These are phyloP conservation scores for Notolepis coatsorum DNA, from an alignment of 2,797 vertebrate species.

Conservation along the genomic window DNA sequence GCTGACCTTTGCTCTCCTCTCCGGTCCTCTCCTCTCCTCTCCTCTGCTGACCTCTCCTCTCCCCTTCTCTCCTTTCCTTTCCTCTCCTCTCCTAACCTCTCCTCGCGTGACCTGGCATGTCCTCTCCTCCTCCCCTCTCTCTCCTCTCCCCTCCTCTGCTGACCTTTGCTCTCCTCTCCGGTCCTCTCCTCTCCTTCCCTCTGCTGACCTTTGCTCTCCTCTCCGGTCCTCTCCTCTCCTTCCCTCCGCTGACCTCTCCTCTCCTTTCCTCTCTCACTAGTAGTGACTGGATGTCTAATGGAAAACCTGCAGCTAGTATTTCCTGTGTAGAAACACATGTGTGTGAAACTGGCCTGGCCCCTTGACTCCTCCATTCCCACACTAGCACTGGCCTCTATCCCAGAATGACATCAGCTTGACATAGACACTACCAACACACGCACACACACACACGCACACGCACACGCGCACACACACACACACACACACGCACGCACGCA, in stretches of 20 bases:
- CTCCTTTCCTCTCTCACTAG: slow-evolving; percentile 12
- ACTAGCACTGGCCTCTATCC: slow-evolving; percentile 66
- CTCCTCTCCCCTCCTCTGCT: neutral
- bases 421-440: no score
- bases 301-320: slow-evolving; percentile 69
- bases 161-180: slow-evolving; percentile 4
- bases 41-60: no score
- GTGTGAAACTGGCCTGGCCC: slow-evolving; percentile 69
- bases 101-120: no score
- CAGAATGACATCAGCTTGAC: slow-evolving; percentile 75
- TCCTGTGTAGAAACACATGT: slow-evolving; percentile 68
- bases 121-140: neutral
- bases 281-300: slow-evolving; percentile 54
- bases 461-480: neutral
- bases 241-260: slow-evolving; percentile 21
- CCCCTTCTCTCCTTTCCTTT: no score
- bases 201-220: slow-evolving; percentile 6
- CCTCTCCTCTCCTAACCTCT: no score
- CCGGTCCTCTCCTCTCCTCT: no score
- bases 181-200: slow-evolving; percentile 6
- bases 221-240: slow-evolving; percentile 38
- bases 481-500: neutral
- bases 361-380: slow-evolving; percentile 61
- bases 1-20: no score
- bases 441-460: neutral